Conservation (phyloP, 2,797 vertebrate species). For the Basileuterus tristriatus region DNA sequence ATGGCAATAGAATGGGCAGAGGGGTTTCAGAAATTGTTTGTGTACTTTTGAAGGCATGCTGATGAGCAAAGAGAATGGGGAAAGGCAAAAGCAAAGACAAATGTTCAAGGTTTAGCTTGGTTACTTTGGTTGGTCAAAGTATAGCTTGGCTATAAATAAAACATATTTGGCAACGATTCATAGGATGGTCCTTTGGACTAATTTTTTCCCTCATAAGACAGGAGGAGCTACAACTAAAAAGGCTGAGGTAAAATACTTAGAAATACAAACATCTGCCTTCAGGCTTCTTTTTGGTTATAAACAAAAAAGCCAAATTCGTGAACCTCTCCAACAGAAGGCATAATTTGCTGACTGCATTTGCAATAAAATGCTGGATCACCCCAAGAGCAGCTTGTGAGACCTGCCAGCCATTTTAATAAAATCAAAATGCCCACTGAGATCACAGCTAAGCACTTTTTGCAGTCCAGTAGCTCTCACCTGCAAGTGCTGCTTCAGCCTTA, state of each 20-base stretch:
- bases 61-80: not conserved
- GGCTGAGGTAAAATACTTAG: not conserved
- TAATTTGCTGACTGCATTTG: not conserved
- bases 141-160: not conserved
- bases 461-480: constrained; percentile 6
- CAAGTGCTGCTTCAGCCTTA: constrained; percentile 5
- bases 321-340: not conserved
- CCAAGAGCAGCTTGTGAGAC: not conserved
- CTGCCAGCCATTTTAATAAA: not conserved
- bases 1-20: not conserved
- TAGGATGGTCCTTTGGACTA: not conserved
- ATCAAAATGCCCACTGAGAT: not conserved
- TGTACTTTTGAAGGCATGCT: not conserved
- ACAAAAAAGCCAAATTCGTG: not conserved
- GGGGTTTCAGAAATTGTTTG: not conserved
- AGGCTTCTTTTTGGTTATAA: not conserved
- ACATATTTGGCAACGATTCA: not conserved
- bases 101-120: not conserved
- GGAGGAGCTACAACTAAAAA: not conserved
- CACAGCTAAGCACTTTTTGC: constrained; percentile 21
- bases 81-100: not conserved
- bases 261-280: not conserved
- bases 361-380: not conserved
- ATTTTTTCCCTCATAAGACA: not conserved
- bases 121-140: too few species aligned